Conservation (phyloP, 2,797 vertebrate species). For the Poeciliopsis infans region DNA sequence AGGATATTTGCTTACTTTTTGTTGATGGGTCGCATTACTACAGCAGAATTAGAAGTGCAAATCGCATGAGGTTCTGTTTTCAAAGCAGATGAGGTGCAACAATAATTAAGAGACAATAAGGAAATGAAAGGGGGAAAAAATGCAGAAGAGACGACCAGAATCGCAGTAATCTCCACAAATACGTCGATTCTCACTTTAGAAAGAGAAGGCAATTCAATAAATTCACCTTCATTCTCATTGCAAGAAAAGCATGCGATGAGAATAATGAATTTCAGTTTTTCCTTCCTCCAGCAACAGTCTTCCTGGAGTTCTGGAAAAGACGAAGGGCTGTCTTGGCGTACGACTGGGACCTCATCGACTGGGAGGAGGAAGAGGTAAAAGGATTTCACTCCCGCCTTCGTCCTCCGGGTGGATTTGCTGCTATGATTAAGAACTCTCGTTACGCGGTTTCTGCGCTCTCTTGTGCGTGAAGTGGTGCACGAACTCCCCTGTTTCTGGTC, state of each 20-base stretch:
- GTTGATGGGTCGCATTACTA: neutral
- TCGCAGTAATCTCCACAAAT: neutral
- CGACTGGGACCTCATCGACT: conserved; percentile 96
- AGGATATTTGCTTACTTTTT: neutral
- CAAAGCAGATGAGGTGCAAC: neutral
- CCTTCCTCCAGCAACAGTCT: conserved; percentile 87
- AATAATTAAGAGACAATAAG: neutral
- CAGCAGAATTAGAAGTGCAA: neutral
- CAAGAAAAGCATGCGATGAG: neutral
- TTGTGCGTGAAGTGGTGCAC: neutral
- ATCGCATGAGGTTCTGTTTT: neutral
- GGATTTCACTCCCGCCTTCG: neutral
- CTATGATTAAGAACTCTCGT: neutral
- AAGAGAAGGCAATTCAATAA: neutral
- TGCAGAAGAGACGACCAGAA: neutral
- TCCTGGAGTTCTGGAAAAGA: conserved; percentile 96
- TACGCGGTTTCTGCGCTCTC: neutral
- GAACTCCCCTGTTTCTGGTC: neutral
- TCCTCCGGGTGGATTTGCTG: neutral
- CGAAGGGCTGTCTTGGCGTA: conserved; percentile 91
- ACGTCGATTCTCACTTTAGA: neutral
- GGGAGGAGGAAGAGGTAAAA: conserved; percentile 94
- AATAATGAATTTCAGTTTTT: neutral
- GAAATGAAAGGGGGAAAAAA: neutral
- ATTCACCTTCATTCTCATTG: too few species aligned